Base-by-base conservation (phyloP, 2,888 invertebrate species). In the Argyra leucocephala region DNA sequence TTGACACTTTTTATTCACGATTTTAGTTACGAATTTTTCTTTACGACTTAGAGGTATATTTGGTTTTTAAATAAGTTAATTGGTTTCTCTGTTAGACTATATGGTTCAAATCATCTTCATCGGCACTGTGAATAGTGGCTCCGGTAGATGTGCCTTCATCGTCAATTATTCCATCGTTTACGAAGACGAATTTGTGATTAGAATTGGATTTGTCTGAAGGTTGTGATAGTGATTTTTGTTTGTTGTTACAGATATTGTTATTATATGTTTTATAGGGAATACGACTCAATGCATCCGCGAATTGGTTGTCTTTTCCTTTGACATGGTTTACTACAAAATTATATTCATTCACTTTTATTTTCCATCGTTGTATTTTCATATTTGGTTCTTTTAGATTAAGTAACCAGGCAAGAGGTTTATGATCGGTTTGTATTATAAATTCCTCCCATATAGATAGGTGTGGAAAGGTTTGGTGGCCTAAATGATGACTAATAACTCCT, bases 351-450 rank as follows among this genome's bases (percentile, higher is more conserved):
- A n/a, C n/a, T n/a, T n/a, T n/a, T n/a, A n/a, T n/a, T n/a, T n/a
- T n/a, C n/a, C n/a, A n/a, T n/a, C n/a, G n/a, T n/a, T n/a, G n/a
- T n/a, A n/a, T n/a, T n/a, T n/a, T n/a, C n/a, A n/a, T n/a, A n/a
- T n/a, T n/a, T n/a, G 18, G 60, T 24, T 60, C 24, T 2, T 15
- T 22, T 60, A 24, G 18, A 60, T 22, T 22, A 9, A 36, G 26
- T n/a, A 67, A 22, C 66, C 67, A 67, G 60, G 36, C 31, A 1
- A 67, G 61, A 1, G 67, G 67, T 48, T 65, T 63, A 58, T 66
- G 66, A n/a, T 66, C 64, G 0, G 66, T 67, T 62, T 60, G 31
- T 3, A 67, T 62, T 12, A 57, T 57, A 12, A 67, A 67, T 22
- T 64, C 3, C 62, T 22, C 12, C 67, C 67, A 37, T 31, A 66